These are phyloP conservation scores for Acleris holmiana DNA, from an alignment of 2,888 invertebrate species.

Conservation along the genomic window DNA sequence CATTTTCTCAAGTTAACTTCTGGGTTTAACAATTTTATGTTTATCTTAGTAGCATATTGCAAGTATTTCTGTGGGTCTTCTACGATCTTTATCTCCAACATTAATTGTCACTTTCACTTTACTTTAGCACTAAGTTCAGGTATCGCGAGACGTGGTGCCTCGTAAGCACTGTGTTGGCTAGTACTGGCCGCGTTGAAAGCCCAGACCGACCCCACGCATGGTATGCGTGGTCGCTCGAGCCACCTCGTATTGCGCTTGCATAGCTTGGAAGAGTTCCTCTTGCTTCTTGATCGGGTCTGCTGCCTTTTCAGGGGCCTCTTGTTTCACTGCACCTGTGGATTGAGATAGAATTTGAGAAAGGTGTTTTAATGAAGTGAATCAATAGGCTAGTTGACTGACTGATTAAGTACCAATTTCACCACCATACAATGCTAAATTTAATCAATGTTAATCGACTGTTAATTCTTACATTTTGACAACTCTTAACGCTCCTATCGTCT, in stretches of 20 bases:
- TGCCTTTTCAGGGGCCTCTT: constrained; percentile 61
- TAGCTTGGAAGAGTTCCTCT: constrained; percentile 94
- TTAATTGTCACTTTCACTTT: not conserved
- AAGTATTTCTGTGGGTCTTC: not conserved
- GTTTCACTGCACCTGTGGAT: constrained; percentile 67
- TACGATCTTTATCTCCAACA: not conserved
- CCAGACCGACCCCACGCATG: constrained; percentile 94
- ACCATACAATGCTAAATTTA: no score
- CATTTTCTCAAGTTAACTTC: no score
- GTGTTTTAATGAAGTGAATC: not conserved
- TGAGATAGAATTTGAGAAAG: constrained; percentile 7
- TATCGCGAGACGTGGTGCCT: not conserved
- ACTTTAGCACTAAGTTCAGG: not conserved
- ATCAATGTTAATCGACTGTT: no score
- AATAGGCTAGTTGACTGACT: not conserved
- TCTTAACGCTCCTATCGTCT: no score
- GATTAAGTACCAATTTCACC: no score
- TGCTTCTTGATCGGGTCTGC: constrained; percentile 87
- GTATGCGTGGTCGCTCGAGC: constrained; percentile 98
- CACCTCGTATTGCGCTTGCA: constrained; percentile 98
- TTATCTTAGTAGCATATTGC: no score
- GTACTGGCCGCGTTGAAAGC: constrained; percentile 85
- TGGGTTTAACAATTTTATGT: no score
- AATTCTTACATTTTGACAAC: no score
- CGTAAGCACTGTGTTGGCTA: constrained; percentile 43